Evolutionary conservation across 2,888 invertebrate genomes (phyloP), one percentile per base, ranked within the genome.

Genomic region (Nomada hirtipes): DNA sequence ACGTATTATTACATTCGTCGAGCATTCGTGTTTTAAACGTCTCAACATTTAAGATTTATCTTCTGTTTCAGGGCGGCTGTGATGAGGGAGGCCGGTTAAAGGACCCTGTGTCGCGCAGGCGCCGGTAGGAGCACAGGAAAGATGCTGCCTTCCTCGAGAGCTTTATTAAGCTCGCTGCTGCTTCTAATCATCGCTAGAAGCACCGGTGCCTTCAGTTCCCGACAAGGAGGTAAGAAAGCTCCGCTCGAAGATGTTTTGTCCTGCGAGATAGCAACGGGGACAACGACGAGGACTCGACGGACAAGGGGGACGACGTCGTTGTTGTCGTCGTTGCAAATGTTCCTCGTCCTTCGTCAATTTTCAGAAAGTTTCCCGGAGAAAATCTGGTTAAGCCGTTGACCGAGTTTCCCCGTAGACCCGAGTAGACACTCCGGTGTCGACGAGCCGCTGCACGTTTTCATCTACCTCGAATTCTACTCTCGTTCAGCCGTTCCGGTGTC

Each of bases 51-150:
- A 55, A 76, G 64, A 47, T 77, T 76, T 67, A 73, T 79, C 79
- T 76, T 23, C 84, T 86, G 84, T 92, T 89, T 10, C 90, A 92
- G 93, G 85, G 87, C 85, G 84, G 90, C 85, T 91, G 93, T 93
- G 89, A 93, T 93, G 93, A 93, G 93, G 93, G 93, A 93, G 91
- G 91, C 91, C 87, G 93, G 93, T 86, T 93, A 91, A 92, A 86
- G 84, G 82, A 88, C 71, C 85, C 78, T 65, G 89, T 90, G 90
- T 90, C 91, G 91, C 91, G 90, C 91, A 91, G 89, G 92, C 91
- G 92, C 85, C 90, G 89, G 85, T 87, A 85, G 86, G 89, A 88
- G 89, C 85, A 88, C 86, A 87, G 89, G 89, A 91, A 92, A 92
- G 90, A 93, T 93, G 93, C 92, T 90, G 91, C 91, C 91, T 86